phyloP scores from a whole-genome alignment of 2,888 invertebrate genomes.

The Eretmocerus hayati region DNA sequence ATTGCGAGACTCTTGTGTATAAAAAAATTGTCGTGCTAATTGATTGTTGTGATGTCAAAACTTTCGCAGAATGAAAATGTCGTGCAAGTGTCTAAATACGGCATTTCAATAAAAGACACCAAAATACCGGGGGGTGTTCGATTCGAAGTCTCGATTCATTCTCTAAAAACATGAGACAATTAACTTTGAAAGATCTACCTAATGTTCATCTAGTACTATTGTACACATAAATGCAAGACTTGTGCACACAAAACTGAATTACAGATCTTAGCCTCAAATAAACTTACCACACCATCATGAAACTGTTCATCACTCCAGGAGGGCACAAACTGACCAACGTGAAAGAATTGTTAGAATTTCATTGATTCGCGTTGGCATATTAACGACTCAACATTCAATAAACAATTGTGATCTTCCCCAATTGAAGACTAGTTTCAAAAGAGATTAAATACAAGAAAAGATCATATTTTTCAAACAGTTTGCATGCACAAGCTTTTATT shows the following conservation, averaged over 20 bases:
- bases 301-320: slow-evolving; percentile 83
- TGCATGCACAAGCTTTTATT: slow-evolving; percentile 48
- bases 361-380: slow-evolving; percentile 18
- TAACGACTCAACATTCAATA: slow-evolving; percentile 14
- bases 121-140: too few relatives aligned
- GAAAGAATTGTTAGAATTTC: slow-evolving; percentile 45
- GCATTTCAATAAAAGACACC: too few relatives aligned
- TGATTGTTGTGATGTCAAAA: too few relatives aligned
- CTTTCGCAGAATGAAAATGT: too few relatives aligned
- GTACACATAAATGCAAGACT: slow-evolving; percentile 35
- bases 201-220: slow-evolving; percentile 16
- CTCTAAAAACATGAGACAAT: too few relatives aligned
- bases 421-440: slow-evolving; percentile 13
- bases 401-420: slow-evolving; percentile 10
- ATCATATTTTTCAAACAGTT: slow-evolving; percentile 36
- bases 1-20: too few relatives aligned
- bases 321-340: slow-evolving; percentile 72
- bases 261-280: slow-evolving; percentile 39
- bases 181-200: slow-evolving; percentile 8
- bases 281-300: slow-evolving; percentile 83
- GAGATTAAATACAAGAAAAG: slow-evolving; percentile 16
- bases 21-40: too few relatives aligned
- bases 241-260: slow-evolving; percentile 47
- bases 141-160: too few relatives aligned
- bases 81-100: too few relatives aligned